Evolutionary conservation across 1,140 invertebrate species (phyloP), one percentile per base, ranked within the genome.

Genomic region (Aphelenchoides avenae): DNA sequence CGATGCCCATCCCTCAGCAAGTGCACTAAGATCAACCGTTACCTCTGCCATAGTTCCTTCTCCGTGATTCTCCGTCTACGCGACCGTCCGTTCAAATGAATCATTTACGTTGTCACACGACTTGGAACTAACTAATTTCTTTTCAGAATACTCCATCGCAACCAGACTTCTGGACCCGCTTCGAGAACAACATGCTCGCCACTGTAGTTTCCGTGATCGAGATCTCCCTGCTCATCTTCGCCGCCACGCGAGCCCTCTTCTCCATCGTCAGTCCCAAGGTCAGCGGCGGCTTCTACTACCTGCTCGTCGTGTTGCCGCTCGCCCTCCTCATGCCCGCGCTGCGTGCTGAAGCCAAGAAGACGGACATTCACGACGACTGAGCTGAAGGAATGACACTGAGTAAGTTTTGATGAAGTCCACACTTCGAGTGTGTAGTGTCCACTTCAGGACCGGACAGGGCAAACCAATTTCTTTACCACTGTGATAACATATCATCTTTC

Each of bases 161-260:
- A n/a, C n/a, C n/a, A n/a, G 44, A 47, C 11, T 39, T 47, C 24
- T 22, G 20, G 29, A 47, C 7, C 26, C 44, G 26, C 61, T 9
- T 57, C 58, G 37, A 65, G 64, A 46, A 47, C 43, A 64, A 57
- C 47, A 61, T 61, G 59, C 22, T 61, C 42, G 47, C 55, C 15
- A 24, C 22, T 18, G 52, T 37, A 22, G 59, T 30, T 15, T 26
- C 43, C 20, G 24, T 57, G 13, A 15, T 61, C 34, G 59, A 61
- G 34, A 62, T 44, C 29, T 27, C 56, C 18, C 26, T 61, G 18
- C 39, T 61, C 6, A 27, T 67, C 9, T 2, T 64, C 18, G 30
- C 59, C 31, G 30, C 42, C 11, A 18, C 64, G 22, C 22, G 30
- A 11, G 59, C 59, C 15, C 26, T 61, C 9, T 24, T 64, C 36